Conservation (phyloP, 2,888 invertebrate genomes). For the Lamellibrachia columna region DNA sequence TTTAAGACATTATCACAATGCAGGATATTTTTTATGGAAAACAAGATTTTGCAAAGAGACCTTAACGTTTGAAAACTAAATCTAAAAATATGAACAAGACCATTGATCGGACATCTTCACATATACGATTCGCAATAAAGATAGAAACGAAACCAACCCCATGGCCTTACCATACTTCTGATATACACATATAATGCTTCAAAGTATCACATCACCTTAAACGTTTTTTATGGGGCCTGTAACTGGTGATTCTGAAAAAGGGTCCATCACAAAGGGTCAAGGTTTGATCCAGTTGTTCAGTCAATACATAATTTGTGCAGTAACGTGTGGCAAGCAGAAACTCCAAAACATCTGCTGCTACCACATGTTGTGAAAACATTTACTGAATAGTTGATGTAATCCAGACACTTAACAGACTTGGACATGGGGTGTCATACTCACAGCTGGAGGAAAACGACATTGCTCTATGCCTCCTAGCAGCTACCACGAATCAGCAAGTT, state of each 20-base stretch:
- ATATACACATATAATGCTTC: conserved; percentile 14
- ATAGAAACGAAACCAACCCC: not conserved
- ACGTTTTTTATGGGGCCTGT: not conserved
- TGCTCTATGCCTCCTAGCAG: conserved; percentile 37
- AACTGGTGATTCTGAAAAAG: conserved; percentile 17
- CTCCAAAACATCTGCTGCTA: conserved; percentile 32
- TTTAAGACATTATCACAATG: not conserved
- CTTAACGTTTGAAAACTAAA: conserved; percentile 25
- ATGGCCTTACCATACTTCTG: not conserved
- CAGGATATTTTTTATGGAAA: not conserved
- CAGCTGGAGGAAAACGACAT: conserved; percentile 36
- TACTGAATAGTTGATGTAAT: conserved; percentile 32
- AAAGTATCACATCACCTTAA: not conserved
- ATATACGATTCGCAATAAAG: not conserved
- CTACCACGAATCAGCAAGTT: conserved; percentile 18
- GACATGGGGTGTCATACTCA: conserved; percentile 29
- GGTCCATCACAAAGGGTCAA: not conserved
- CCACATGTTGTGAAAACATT: conserved; percentile 29
- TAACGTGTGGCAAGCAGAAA: conserved; percentile 26
- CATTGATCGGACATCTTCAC: too few relatives aligned
- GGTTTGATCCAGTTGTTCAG: conserved; percentile 22
- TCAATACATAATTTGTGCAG: conserved; percentile 30
- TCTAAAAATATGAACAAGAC: not conserved
- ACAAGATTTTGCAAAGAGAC: conserved; percentile 22
- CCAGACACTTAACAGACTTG: conserved; percentile 28